Evolutionary conservation across 2,797 vertebrate genomes (phyloP), one percentile per base, ranked within the genome.

Genomic region (Oreortyx pictus): DNA sequence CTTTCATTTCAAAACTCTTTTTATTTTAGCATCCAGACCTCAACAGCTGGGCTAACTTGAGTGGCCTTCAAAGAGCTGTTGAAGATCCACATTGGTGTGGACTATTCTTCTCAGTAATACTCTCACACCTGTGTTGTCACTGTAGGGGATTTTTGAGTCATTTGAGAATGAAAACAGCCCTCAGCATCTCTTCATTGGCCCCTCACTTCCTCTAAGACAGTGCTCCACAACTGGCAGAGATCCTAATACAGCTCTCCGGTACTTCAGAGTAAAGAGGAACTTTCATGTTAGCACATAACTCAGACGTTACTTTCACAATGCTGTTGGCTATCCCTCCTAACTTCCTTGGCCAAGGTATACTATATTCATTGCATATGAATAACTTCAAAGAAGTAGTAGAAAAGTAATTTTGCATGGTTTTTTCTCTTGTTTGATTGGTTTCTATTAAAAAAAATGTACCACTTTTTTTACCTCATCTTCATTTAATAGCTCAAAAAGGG

Each of bases 91-190:
- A 24, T 11, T 35, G 33, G 49, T 54, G 41, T 61, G 70, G 22
- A 35, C 50, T 66, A 47, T 33, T 80, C 18, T 27, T 6, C 39
- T 65, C 54, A 68, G 11, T 8, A 71, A 18, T 6, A 23, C 54
- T 29, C 14, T 92, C n/a, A 24, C 13, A 7, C 37, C 66, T 76
- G 24, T 43, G 6, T 33, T 41, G 23, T 14, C 20, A 52, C 25
- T 89, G 64, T 17, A 1, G 2, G 33, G 27, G 60, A 31, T 35
- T 88, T 88, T 79, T 62, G 25, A 43, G 22, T 74, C 35, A 47
- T 19, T n/a, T 0, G 0, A 17, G 15, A 43, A 57, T 2, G 7
- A 68, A n/a, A 3, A 29, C 12, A 64, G 19, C 3, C 33, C 56
- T 52, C 14, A 90, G 14, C 17, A 59, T 14, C 33, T 72, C 25